phyloP scores from a whole-genome alignment of 1,140 invertebrate species.

The Drosophila auraria region DNA sequence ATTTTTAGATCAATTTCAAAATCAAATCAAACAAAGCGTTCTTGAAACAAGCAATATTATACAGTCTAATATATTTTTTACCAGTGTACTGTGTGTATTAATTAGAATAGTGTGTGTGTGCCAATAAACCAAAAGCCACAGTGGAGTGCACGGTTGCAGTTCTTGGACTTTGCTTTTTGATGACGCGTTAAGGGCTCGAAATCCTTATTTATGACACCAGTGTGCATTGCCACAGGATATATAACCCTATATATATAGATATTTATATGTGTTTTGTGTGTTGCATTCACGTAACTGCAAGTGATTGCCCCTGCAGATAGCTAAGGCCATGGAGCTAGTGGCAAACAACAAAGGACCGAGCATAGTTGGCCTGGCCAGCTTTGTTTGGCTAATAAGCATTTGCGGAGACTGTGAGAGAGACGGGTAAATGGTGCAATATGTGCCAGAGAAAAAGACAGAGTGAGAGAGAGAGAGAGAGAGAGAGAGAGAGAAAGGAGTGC shows the following conservation, averaged over 20 bases:
- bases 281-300: constrained; percentile 69
- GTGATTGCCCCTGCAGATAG: constrained; percentile 71
- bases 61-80: not conserved
- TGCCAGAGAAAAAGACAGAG: constrained; percentile 12
- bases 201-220: constrained; percentile 75
- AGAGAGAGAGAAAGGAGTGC: constrained; percentile 32
- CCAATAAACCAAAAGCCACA: constrained; percentile 48
- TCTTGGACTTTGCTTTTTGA: constrained; percentile 33
- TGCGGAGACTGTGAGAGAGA: constrained; percentile 9
- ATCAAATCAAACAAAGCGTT: not conserved
- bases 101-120: constrained; percentile 41
- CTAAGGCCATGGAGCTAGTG: constrained; percentile 49
- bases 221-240: constrained; percentile 48
- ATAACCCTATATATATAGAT: not conserved
- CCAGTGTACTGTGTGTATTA: constrained; percentile 23
- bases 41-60: not conserved
- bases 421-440: constrained; percentile 5
- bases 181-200: constrained; percentile 49
- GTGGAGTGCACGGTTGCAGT: constrained; percentile 7
- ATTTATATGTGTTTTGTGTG: constrained; percentile 10
- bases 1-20: not conserved
- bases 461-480: constrained; percentile 14
- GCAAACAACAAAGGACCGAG: constrained; percentile 54
- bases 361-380: constrained; percentile 29
- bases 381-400: constrained; percentile 66